A percentile compares a stretch with the other conserved stretches of the same genome.
These are phyloP conservation scores for Dicyrtoma fusca DNA, from an alignment of 2,888 invertebrate genomes.

Conservation along the genomic window DNA sequence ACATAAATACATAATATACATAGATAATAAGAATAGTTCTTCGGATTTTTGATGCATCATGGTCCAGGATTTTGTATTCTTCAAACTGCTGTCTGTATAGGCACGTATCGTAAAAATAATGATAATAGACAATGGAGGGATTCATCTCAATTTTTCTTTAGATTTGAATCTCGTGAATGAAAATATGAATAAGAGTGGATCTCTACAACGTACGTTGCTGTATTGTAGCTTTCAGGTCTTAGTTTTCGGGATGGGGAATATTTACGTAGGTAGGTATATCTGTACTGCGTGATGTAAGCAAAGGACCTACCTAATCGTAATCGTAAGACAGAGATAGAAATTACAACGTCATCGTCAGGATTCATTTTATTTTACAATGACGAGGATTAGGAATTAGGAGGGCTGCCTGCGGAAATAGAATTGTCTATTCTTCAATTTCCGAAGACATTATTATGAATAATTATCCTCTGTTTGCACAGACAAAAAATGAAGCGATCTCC, in stretches of 20 bases:
- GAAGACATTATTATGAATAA: neutral
- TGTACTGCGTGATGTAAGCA: neutral
- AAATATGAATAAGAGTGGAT: too few relatives aligned
- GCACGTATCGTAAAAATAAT: neutral
- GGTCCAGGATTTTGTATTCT: neutral
- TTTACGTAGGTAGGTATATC: too few relatives aligned
- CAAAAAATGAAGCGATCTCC: too few relatives aligned
- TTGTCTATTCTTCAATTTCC: conserved; percentile 3
- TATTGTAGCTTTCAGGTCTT: neutral
- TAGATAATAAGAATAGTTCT: too few relatives aligned
- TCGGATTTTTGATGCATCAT: too few relatives aligned
- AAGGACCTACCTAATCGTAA: neutral
- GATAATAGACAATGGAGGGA: neutral
- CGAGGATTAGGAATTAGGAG: too few relatives aligned
- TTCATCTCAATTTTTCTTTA: conserved; percentile 18
- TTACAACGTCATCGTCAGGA: neutral
- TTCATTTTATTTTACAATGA: neutral
- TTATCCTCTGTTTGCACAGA: too few relatives aligned
- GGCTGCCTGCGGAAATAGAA: conserved; percentile 11
- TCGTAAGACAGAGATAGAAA: neutral
- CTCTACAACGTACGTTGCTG: too few relatives aligned
- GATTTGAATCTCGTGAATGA: neutral
- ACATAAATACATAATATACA: too few relatives aligned
- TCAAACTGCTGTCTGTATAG: neutral
- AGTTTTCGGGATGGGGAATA: neutral